Percentiles rank a stretch among this genome's conserved stretches.
phyloP scores from a whole-genome alignment of 2,113 vertebrate genomes.

The Ctenomys sociabilis region DNA sequence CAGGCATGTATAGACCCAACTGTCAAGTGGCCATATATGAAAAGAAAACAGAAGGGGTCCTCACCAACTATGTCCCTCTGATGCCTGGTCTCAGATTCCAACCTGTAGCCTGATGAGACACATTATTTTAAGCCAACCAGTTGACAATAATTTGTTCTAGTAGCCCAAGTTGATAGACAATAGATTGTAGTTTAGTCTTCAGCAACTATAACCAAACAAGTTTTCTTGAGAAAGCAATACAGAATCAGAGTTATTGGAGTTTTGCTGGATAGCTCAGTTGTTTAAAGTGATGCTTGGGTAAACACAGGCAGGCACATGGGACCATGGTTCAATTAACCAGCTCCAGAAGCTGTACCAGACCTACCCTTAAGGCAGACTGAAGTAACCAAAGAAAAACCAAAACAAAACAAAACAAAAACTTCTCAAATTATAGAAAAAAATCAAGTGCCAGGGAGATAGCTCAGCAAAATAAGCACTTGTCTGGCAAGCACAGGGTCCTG shows the following conservation, averaged over 20 bases:
- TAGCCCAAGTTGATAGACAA: background rate
- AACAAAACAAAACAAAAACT: no score
- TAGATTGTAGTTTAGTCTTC: background rate
- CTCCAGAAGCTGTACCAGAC: no score
- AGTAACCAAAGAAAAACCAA: no score
- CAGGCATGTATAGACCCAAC: accelerated
- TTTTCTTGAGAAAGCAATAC: background rate
- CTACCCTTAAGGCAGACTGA: no score
- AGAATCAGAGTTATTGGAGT: background rate
- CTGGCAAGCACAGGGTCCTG: no score
- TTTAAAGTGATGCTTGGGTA: no score
- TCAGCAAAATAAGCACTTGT: no score
- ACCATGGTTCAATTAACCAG: no score
- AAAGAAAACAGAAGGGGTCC: background rate
- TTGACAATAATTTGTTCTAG: background rate
- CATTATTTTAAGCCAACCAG: background rate
- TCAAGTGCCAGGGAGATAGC: no score
- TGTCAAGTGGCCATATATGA: background rate
- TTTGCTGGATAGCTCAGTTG: no score
- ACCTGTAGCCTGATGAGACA: background rate
- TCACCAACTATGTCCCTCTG: background rate
- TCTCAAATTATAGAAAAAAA: no score
- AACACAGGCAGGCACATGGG: no score
- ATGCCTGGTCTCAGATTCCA: background rate
- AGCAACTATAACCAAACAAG: background rate